These are phyloP conservation scores for Coendou prehensilis DNA, from an alignment of 2,797 vertebrate species.

Conservation along the genomic window DNA sequence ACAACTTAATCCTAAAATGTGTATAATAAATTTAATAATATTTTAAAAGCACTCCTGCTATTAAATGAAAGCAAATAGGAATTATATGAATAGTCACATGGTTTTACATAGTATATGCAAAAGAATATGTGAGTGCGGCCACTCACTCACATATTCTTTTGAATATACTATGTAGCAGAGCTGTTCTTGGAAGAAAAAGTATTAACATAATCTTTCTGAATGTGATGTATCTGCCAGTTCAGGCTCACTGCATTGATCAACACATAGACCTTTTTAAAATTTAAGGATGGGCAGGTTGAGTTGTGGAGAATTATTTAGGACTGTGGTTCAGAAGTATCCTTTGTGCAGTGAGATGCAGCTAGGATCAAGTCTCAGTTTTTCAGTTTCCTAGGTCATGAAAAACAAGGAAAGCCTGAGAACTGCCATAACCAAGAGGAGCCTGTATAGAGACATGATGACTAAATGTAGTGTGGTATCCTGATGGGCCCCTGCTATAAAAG, in stretches of 20 bases:
- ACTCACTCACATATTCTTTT: constrained; percentile 34
- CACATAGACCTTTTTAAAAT: background rate
- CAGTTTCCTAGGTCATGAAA: background rate
- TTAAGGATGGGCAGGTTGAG: constrained; percentile 9
- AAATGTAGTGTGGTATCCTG: background rate
- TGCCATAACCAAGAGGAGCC: background rate
- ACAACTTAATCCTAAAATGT: constrained; percentile 80
- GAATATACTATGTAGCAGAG: background rate
- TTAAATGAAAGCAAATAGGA: constrained; percentile 65
- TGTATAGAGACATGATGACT: background rate
- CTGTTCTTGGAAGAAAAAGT: background rate
- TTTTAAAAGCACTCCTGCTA: constrained; percentile 60
- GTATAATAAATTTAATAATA: constrained; percentile 79
- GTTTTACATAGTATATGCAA: background rate
- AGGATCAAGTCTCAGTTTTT: background rate
- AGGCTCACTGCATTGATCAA: background rate
- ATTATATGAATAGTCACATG: constrained; percentile 61
- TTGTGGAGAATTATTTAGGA: constrained; percentile 17
- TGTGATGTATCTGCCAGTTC: background rate
- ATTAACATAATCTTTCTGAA: background rate
- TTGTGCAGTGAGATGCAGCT: background rate
- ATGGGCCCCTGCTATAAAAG: background rate
- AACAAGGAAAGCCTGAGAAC: background rate
- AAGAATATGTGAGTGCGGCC: background rate
- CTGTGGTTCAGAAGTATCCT: constrained; percentile 20